Base-by-base conservation (phyloP, 2,113 vertebrate species). In the Microtus montanus region DNA sequence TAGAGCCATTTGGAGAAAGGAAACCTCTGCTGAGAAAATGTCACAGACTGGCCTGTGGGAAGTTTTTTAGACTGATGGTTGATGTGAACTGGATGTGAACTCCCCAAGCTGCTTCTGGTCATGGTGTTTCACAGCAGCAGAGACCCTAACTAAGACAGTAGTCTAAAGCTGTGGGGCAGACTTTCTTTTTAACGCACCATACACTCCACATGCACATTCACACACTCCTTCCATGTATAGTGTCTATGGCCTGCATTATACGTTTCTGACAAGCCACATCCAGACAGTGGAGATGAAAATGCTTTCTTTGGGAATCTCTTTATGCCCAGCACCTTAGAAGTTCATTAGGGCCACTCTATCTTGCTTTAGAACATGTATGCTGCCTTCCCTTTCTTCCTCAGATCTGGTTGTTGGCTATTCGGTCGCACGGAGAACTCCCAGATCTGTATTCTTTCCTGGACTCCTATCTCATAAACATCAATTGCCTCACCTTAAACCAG, bases 381-480 rank as follows among this genome's bases (percentile, higher is more conserved):
- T 93, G 68, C 47, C 82, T 93, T 95, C 35, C 70, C 11, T 80
- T 75, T 97, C 87, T 92, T 94, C 38, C 13, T 30, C 89, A 30
- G 44, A 80, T 89, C 78, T 64, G 20, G 83, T 75, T 93, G 38
- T 66, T 79, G 70, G 64, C 78, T 77, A 66, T 93, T 87, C 63
- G 68, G 6, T 12, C 73, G 88, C 71, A 71, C 70, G 71, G 28
- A 86, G 19, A 83, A 96, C 58, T 61, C 64, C 30, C 7, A 66
- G 47, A 58, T 84, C 78, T 95, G 82, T 88, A 93, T 94, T 95
- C 82, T 92, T 95, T 74, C 64, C 71, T 90, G 71, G 84, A 73
- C 64, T 70, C 66, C 26, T 64, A 49, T 78, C 86, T 96, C 91
- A 88, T 95, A 90, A 96, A 75, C 68, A 95, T 80, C 85, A 70